phyloP scores from a whole-genome alignment of 2,888 invertebrate species.

The Torymus auratus region DNA sequence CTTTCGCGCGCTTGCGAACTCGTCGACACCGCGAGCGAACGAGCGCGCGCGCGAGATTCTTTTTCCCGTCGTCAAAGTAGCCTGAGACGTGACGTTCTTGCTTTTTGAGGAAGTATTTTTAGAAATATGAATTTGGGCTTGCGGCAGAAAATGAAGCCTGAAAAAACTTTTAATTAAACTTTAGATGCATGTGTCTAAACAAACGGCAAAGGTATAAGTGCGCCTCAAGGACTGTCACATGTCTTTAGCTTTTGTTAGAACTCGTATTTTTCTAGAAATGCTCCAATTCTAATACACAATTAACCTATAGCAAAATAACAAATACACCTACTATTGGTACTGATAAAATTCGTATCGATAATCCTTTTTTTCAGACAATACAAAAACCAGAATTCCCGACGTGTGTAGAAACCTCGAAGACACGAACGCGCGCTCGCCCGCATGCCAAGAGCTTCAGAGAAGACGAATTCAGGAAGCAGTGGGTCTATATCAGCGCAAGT shows the following conservation, averaged over 20 bases:
- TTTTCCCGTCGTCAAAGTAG: constrained; percentile 57
- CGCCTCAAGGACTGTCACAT: too few relatives aligned
- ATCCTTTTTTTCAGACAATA: too few relatives aligned
- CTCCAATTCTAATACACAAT: too few relatives aligned
- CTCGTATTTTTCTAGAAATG: too few relatives aligned
- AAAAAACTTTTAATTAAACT: constrained; percentile 46
- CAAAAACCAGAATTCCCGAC: too few relatives aligned
- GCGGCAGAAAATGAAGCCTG: constrained; percentile 31
- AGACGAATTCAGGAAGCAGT: constrained; percentile 38
- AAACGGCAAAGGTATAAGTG: too few relatives aligned
- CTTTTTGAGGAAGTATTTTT: constrained; percentile 53
- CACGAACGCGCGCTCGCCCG: too few relatives aligned
- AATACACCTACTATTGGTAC: too few relatives aligned
- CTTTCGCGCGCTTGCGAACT: constrained; percentile 25
- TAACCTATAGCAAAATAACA: too few relatives aligned
- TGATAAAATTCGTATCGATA: too few relatives aligned
- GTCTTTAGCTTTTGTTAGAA: too few relatives aligned
- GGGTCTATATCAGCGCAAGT: constrained; percentile 64
- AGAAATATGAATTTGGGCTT: constrained; percentile 41
- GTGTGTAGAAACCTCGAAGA: too few relatives aligned
- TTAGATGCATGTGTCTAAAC: not conserved
- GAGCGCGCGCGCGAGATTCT: constrained; percentile 15
- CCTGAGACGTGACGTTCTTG: constrained; percentile 54
- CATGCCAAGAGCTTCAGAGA: not conserved
- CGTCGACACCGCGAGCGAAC: constrained; percentile 43